Conservation (phyloP, 2,888 invertebrate species). For the Molanna angustata region DNA sequence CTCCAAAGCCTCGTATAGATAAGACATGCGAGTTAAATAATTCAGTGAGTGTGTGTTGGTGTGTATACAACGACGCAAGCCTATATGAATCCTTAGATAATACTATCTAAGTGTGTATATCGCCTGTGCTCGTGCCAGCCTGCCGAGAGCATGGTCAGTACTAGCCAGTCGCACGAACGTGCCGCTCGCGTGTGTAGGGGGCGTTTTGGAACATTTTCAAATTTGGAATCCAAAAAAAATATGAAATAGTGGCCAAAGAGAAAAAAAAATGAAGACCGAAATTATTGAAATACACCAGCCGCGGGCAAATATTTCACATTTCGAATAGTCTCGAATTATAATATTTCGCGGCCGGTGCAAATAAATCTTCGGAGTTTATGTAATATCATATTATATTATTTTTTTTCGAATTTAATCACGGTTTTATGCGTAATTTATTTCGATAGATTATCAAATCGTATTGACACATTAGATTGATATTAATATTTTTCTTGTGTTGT, state of each 20-base stretch:
- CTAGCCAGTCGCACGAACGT: conserved; percentile 20
- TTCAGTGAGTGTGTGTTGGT: not conserved
- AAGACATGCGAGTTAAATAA: not conserved
- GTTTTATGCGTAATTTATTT: too few species aligned
- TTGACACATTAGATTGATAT: too few species aligned
- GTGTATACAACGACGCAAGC: not conserved
- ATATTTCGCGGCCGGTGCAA: too few species aligned
- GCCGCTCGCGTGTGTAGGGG: conserved; percentile 13
- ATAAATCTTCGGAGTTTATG: too few species aligned
- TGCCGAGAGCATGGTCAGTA: conserved; percentile 17
- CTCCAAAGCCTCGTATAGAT: not conserved
- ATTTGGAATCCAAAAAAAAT: too few species aligned
- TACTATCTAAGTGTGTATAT: not conserved
- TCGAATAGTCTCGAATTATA: too few species aligned
- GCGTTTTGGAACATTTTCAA: conserved; percentile 19
- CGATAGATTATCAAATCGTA: too few species aligned
- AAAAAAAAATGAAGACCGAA: conserved; percentile 9
- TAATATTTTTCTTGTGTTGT: too few species aligned
- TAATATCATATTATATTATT: too few species aligned
- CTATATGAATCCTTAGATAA: not conserved
- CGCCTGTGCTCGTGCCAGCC: not conserved
- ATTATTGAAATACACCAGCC: conserved; percentile 8
- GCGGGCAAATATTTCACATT: too few species aligned
- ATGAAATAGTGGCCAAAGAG: conserved; percentile 6
- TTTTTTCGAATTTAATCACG: too few species aligned